Evolutionary conservation across 2,888 invertebrate species (phyloP), one percentile per base, ranked within the genome.

Genomic region (Nezara viridula): DNA sequence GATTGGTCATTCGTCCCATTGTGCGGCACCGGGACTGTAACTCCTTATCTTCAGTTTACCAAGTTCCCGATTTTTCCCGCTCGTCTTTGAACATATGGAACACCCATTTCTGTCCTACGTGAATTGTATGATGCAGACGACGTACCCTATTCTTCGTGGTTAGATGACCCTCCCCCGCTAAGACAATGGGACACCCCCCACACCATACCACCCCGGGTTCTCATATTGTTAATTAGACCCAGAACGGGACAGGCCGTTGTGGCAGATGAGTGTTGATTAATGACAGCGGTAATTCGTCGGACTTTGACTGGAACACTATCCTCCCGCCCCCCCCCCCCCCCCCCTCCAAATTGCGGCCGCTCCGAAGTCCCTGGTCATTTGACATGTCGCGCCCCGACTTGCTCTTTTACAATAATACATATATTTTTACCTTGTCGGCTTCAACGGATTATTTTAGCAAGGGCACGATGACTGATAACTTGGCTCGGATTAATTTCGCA

Each of bases 171-270:
- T n/a, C n/a, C n/a, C n/a, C n/a, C n/a, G n/a, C n/a, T n/a, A n/a
- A n/a, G n/a, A n/a, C n/a, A n/a, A n/a, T n/a, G n/a, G n/a, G n/a
- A n/a, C n/a, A n/a, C n/a, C n/a, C n/a, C n/a, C n/a, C 44, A 44
- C 10, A 44, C 44, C 44, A 5, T 7, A 7, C 44, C 44, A 44
- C 10, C 44, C 32, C 2, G 66, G 32, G 1, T n/a, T n/a, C 32
- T 66, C 81, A 81, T 81, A 81, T 81, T 44, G 81, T 81, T 81
- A 81, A 81, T 81, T 81, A 81, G 40, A 81, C 2, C 14, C 5
- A 2, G 77, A 77, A 6, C 6, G 40, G 21, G 14, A 21, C 77
- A 24, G 81, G 24, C 44, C 32, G 32, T 27, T 32, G 32, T 81
- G 81, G 24, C 5, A 10, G 32, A 73, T 37, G 73, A 73, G 73